Evolutionary conservation across 2,797 vertebrate genomes (phyloP).

Genomic region (Discoglossus pictus): DNA sequence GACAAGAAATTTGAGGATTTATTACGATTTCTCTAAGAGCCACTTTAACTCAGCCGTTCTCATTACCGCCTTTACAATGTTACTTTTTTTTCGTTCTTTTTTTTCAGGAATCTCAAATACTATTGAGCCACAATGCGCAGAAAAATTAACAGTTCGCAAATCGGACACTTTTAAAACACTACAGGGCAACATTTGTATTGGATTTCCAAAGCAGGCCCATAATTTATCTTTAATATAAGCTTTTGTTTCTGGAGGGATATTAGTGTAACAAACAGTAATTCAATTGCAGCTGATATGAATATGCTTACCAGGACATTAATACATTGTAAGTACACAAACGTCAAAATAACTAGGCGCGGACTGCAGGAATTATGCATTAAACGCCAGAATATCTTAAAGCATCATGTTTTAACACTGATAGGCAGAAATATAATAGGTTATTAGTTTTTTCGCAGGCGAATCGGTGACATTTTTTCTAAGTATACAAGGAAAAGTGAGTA

Average conservation of each 20-base stretch:
- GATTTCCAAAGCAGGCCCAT: slow-evolving; percentile 55
- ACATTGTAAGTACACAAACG: slow-evolving; percentile 56
- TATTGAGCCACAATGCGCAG: slow-evolving; percentile 71
- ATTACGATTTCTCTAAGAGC: slow-evolving; percentile 87
- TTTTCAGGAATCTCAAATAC: slow-evolving; percentile 68
- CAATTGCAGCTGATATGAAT: slow-evolving; percentile 63
- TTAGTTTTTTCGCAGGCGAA: slow-evolving; percentile 43
- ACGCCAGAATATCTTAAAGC: slow-evolving; percentile 41
- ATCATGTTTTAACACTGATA: slow-evolving; percentile 50
- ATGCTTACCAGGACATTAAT: slow-evolving; percentile 59
- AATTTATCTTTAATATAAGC: slow-evolving; percentile 36
- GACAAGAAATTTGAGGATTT: slow-evolving; percentile 88
- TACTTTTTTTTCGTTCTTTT: slow-evolving; percentile 84
- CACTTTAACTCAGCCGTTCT: slow-evolving; percentile 90
- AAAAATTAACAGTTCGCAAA: slow-evolving; percentile 62
- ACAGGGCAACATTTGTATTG: slow-evolving; percentile 60
- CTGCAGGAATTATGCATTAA: slow-evolving; percentile 25
- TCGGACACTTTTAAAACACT: slow-evolving; percentile 58
- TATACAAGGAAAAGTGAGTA: slow-evolving; percentile 51
- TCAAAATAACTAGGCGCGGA: slow-evolving; percentile 47
- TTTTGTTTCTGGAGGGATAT: slow-evolving; percentile 27
- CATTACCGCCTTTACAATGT: slow-evolving; percentile 83
- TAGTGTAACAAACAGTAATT: slow-evolving; percentile 51
- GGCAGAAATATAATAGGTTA: too few relatives aligned
- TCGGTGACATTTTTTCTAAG: slow-evolving; percentile 55